These are phyloP conservation scores for Hozukius guyotensis DNA, from an alignment of 2,797 vertebrate genomes.

Conservation along the genomic window DNA sequence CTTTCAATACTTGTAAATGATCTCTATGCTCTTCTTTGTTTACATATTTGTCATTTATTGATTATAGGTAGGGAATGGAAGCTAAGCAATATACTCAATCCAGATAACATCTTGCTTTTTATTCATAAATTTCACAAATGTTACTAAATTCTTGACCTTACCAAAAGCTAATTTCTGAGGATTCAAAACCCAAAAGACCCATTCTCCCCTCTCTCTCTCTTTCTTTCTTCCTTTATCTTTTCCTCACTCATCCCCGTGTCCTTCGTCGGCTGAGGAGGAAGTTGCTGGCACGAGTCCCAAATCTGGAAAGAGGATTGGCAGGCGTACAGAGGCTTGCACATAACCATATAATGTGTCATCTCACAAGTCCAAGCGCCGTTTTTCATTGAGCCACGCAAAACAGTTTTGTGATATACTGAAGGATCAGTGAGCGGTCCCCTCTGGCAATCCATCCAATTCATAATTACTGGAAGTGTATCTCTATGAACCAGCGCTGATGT, in stretches of 20 bases:
- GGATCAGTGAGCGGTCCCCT: not conserved
- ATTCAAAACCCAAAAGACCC: not conserved
- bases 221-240: not conserved
- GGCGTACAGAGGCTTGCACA: slow-evolving; percentile 6
- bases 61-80: not conserved
- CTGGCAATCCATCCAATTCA: slow-evolving; percentile 20
- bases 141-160: not conserved
- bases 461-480: slow-evolving; percentile 3
- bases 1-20: not conserved
- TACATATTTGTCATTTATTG: not conserved
- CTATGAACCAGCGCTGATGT: not conserved
- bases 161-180: not conserved
- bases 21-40: not conserved
- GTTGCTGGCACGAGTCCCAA: slow-evolving; percentile 21
- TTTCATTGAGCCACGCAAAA: slow-evolving; percentile 7
- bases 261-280: slow-evolving; percentile 4
- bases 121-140: not conserved
- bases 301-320: slow-evolving; percentile 30
- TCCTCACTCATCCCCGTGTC: not conserved
- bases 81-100: not conserved
- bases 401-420: slow-evolving; percentile 23
- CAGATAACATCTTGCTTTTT: not conserved
- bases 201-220: not conserved
- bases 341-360: slow-evolving; percentile 33
- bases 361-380: slow-evolving; percentile 10